Evolutionary conservation across 2,113 vertebrate species (phyloP), one percentile per base, ranked within the genome.

Genomic region (Micronycteris hirsuta): DNA sequence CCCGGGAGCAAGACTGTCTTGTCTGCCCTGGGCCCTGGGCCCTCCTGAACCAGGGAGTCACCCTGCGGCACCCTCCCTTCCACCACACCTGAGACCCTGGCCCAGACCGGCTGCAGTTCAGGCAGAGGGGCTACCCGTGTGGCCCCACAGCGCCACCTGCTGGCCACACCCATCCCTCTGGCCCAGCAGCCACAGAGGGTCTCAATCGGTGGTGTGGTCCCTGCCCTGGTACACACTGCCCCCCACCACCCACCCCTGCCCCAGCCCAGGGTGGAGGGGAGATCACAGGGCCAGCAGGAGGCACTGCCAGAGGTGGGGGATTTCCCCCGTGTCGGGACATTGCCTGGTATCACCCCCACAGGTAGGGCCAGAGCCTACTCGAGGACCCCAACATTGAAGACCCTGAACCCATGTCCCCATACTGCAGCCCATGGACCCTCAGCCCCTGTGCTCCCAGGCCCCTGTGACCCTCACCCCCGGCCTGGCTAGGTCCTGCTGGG

Each of bases 111-210:
- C 56, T 9, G 3, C 10, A 5, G 45, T 2, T 7, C 9, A 0
- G 20, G n/a, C 26, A 0, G 33, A 5, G 5, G 10, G 5, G 47
- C 56, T 6, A 2, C 16, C 13, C 22, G 22, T 8, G 4, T 8
- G 54, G 38, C n/a, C 41, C 87, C 3, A 33, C 84, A 86, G 84
- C 9, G 80, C 96, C 93, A 1, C 91, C 97, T 96, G 73, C 80
- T 52, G 96, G 93, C 73, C 1, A 1, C 0, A 1, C 1, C 1
- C 0, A 3, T 2, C 0, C 24, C 71, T 5, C 5, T 2, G 5
- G 58, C 41, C 36, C 12, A 0, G n/a, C 47, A 20, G 47, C 4
- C n/a, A 0, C 5, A 5, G 1, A 26, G 19, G 5, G 17, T n/a
- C 45, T 17, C 4, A 11, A 49, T n/a, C 7, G 12, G 11, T 8